A percentile compares a stretch with the other conserved stretches of the same genome.
Conservation (phyloP, 1,140 invertebrate genomes). For the Contarinia nasturtii region DNA sequence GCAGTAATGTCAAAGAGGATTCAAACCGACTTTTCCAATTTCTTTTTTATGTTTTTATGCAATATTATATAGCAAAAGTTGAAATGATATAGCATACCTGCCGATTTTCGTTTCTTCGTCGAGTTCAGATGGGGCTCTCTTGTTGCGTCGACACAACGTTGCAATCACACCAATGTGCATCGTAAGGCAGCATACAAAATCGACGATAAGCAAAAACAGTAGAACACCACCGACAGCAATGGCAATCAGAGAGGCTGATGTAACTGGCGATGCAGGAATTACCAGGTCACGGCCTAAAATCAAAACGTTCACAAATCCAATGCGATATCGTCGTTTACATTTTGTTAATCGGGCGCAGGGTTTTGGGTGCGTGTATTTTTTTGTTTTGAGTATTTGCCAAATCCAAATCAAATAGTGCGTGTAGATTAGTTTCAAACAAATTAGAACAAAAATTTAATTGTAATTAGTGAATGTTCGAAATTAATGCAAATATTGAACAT, state of each 20-base stretch:
- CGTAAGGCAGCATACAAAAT: slow-evolving; percentile 43
- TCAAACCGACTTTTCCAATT: slow-evolving; percentile 2
- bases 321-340: neutral
- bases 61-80: neutral
- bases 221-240: slow-evolving; percentile 54
- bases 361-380: too few species aligned
- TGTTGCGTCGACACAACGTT: slow-evolving; percentile 40
- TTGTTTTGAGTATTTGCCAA: too few species aligned
- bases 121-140: slow-evolving; percentile 23
- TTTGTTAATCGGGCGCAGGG: too few species aligned
- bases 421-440: too few species aligned
- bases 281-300: slow-evolving; percentile 32
- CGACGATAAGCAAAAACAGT: slow-evolving; percentile 53
- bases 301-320: neutral
- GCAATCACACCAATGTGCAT: slow-evolving; percentile 46
- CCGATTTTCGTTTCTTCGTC: slow-evolving; percentile 63
- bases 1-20: too few species aligned
- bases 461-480: too few species aligned
- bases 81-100: slow-evolving; percentile 35
- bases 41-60: neutral
- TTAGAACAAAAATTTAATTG: too few species aligned
- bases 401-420: too few species aligned
- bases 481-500: too few species aligned
- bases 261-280: slow-evolving; percentile 39
- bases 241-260: slow-evolving; percentile 44